Base-by-base conservation (phyloP, 1,140 invertebrate genomes). In the Lasaia peninsularis region DNA sequence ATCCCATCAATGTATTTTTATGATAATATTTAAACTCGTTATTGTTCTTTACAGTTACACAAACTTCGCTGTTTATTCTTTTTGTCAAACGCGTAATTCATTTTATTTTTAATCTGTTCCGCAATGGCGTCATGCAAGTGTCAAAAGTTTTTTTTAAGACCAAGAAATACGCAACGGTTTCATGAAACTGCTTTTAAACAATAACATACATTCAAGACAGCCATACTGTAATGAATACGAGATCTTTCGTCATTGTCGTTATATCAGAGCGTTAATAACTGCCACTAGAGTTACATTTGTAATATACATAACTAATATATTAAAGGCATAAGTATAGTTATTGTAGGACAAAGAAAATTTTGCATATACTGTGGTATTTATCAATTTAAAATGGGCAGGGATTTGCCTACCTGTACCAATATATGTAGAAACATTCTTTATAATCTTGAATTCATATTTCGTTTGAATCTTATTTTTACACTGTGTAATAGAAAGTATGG, bases 201-300 rank as follows among this genome's bases (percentile, higher is more conserved):
- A 44, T 20, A 44, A 44, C 18, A 16, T 5, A 11, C 11, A 9
- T 44, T 44, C 18, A 20, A 11, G 18, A 44, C 10, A 44, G 18
- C 10, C 18, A 9, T 44, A 44, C 40, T 21, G 10, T 20, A 44
- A 16, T 20, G 7, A 44, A 44, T 44, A 44, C 40, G 31, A 52
- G 32, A 57, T 48, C 35, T 44, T 53, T 56, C 40, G 55, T 68
- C 60, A 67, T 63, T 65, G 69, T 60, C 62, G 61, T 68, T 68
- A 60, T 75, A 79, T 77, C 75, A 73, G 72, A 84, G 75, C 80
- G 73, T 84, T 76, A 63, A 83, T 74, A 75, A 88, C 85, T 88
- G 85, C 85, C 85, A 88, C 75, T 88, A 88, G 79, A 73, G 63
- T 78, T 80, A 88, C 72, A 67, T 72, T 68, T 81, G 69, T 85